Evolutionary conservation across 1,140 invertebrate species (phyloP).

Genomic region (Brachionus angularis): DNA sequence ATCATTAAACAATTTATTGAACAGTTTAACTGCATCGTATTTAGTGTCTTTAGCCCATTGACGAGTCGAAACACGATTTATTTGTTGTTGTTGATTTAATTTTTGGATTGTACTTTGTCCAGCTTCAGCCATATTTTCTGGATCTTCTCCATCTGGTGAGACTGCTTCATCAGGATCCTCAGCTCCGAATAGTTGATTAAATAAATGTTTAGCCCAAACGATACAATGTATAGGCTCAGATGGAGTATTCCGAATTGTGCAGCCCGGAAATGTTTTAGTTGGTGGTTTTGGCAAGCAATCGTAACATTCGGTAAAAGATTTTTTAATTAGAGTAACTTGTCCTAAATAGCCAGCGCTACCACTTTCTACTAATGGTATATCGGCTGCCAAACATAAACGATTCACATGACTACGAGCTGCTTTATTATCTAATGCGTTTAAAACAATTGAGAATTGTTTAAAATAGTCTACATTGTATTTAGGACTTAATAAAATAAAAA

Average conservation of each 20-base stretch:
- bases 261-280: slow-evolving; percentile 90
- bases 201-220: slow-evolving; percentile 97
- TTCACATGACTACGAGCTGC: slow-evolving; percentile 95
- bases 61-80: slow-evolving; percentile 76
- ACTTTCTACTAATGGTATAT: slow-evolving; percentile 88
- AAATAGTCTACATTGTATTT: slow-evolving; percentile 88
- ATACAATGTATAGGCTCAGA: slow-evolving; percentile 98
- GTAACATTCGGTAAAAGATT: slow-evolving; percentile 88
- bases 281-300: slow-evolving; percentile 87
- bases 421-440: slow-evolving; percentile 96
- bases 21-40: slow-evolving; percentile 71
- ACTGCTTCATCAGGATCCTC: slow-evolving; percentile 88
- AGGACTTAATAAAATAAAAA: slow-evolving; percentile 67
- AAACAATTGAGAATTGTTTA: slow-evolving; percentile 81
- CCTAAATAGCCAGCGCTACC: slow-evolving; percentile 94
- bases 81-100: slow-evolving; percentile 69
- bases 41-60: slow-evolving; percentile 76
- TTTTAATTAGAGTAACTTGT: slow-evolving; percentile 63
- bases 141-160: slow-evolving; percentile 90
- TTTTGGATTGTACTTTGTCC: slow-evolving; percentile 60
- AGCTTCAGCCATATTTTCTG: slow-evolving; percentile 67
- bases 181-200: slow-evolving; percentile 92
- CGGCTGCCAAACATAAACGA: slow-evolving; percentile 90
- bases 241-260: slow-evolving; percentile 98
- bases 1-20: slow-evolving; percentile 76